phyloP scores from a whole-genome alignment of 2,113 vertebrate species.

The Neotoma lepida region DNA sequence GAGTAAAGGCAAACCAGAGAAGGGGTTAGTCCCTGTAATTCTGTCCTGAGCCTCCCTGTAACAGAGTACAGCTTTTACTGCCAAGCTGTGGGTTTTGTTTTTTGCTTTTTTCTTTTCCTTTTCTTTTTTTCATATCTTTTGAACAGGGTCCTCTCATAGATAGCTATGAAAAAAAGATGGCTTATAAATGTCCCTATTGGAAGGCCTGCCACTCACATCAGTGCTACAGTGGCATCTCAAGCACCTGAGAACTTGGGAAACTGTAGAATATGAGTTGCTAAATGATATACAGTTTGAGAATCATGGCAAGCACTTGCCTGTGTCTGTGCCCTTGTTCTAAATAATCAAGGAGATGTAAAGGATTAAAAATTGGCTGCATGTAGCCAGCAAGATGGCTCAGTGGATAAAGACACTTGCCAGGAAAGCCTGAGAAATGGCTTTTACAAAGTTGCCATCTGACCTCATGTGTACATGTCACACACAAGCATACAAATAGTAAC shows the following conservation, averaged over 20 bases:
- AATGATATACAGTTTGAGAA: not conserved
- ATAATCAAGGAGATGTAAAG: not conserved
- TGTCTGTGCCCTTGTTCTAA: not conserved
- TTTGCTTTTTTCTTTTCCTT: not conserved
- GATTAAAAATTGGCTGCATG: not conserved
- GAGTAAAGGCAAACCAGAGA: not conserved
- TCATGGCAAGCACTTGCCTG: not conserved
- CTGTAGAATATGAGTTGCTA: not conserved
- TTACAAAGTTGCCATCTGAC: not conserved
- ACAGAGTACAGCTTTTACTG: not conserved
- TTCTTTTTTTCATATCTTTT: conserved; percentile 2
- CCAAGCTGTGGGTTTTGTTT: not conserved
- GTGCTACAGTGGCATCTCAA: not conserved
- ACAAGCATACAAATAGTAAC: not conserved
- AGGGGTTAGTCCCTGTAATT: not conserved
- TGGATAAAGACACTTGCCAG: not conserved
- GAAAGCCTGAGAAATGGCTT: not conserved
- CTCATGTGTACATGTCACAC: not conserved
- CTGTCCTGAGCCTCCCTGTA: not conserved
- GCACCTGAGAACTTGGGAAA: not conserved
- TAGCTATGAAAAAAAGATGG: not conserved
- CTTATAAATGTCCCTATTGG: not conserved
- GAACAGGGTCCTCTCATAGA: conserved; percentile 4
- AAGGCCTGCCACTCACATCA: not conserved
- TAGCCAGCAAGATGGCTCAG: no score